Base-by-base conservation (phyloP, 2,888 invertebrate genomes). In the Minunthozetes semirufus region DNA sequence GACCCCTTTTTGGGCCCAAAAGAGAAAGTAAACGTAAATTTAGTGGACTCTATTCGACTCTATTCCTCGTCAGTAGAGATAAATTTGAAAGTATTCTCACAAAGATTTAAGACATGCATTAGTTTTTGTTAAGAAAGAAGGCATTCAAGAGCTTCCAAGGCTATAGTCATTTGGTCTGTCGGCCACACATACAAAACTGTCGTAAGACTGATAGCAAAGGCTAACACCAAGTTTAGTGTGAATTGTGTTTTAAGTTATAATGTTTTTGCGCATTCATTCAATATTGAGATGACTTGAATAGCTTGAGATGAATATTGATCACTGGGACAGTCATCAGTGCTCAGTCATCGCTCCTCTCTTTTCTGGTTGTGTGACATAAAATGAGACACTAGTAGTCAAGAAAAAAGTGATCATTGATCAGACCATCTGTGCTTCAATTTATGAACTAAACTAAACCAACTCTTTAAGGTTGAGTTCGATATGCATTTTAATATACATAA, bases 401-500 rank as follows among this genome's bases (percentile, higher is more conserved):
- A 27, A 63, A 33, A 63, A 63, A 29, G 13, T 61, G 63, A 22
- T 61, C 61, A 29, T 1, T 61, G 63, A 22, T 61, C 61, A 33
- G 38, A 63, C 63, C 63, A 63, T 63, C 63, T 63, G 63, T 63
- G 63, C 63, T 15, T n/a, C 25, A 33, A 19, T 38, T 63, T 17
- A 63, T 63, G 33, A 63, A 63, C 27, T 61, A 61, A 27, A 61
- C n/a, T n/a, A n/a, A n/a, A n/a, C n/a, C n/a, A n/a, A n/a, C 38
- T 38, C 38, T 63, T 63, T 63, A 38, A 3, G 33, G 33, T 63
- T 63, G 19, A 59, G 19, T 59, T 59, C n/a, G 33, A 63, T 63
- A 63, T 63, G 63, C 5, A 63, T 63, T 63, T 63, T 63, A 63
- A 63, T 63, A 63, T 63, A 63, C 63, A 63, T 63, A 63, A 63